These are phyloP conservation scores for Physocephala rufipes DNA, from an alignment of 2,888 invertebrate species.

Conservation along the genomic window DNA sequence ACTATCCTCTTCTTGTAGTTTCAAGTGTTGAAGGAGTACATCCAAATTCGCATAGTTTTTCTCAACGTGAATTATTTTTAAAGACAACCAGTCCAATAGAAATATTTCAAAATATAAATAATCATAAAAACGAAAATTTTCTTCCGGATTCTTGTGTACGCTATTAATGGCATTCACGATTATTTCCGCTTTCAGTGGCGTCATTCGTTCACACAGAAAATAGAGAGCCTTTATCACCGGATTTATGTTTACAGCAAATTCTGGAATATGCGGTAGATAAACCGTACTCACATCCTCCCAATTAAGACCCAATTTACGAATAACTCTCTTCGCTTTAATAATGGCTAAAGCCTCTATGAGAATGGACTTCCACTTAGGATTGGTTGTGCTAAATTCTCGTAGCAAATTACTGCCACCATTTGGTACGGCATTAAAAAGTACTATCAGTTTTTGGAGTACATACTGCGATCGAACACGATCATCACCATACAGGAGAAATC, in stretches of 20 bases:
- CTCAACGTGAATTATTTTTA: constrained; percentile 50
- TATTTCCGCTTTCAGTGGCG: constrained; percentile 52
- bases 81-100: constrained; percentile 58
- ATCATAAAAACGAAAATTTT: constrained; percentile 57
- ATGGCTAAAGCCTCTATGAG: constrained; percentile 69
- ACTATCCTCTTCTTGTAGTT: constrained; percentile 52
- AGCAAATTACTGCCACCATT: constrained; percentile 45
- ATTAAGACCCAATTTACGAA: constrained; percentile 64
- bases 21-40: constrained; percentile 57
- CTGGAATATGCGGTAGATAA: constrained; percentile 62
- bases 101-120: constrained; percentile 57
- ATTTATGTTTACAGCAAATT: constrained; percentile 62
- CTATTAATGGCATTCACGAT: constrained; percentile 52
- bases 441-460: constrained; percentile 53
- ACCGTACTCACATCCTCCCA: constrained; percentile 53
- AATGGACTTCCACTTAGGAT: constrained; percentile 64
- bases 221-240: constrained; percentile 66
- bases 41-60: constrained; percentile 53
- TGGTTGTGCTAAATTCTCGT: constrained; percentile 53
- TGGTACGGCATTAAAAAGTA: constrained; percentile 31
- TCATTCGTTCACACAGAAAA: constrained; percentile 65
- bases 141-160: constrained; percentile 42
- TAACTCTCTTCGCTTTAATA: constrained; percentile 60
- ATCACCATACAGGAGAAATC: constrained; percentile 59
- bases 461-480: constrained; percentile 52